Conservation (phyloP, 2,113 vertebrate genomes). For the Gopherus flavomarginatus region DNA sequence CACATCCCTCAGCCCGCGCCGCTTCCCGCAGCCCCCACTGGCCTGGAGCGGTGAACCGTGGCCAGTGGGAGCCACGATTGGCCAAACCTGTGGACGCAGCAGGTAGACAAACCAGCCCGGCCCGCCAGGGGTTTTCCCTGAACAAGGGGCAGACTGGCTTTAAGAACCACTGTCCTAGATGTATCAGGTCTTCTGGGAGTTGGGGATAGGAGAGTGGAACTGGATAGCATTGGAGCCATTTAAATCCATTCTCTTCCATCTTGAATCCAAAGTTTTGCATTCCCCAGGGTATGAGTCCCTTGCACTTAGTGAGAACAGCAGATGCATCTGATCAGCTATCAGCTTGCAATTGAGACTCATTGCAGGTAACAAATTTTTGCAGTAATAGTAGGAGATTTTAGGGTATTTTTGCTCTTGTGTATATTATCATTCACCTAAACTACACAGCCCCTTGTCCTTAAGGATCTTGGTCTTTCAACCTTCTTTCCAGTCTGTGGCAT, state of each 20-base stretch:
- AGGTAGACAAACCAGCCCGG: too few relatives aligned
- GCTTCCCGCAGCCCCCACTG: too few relatives aligned
- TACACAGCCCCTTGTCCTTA: not conserved
- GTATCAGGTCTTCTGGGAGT: not conserved
- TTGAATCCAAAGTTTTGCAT: not conserved
- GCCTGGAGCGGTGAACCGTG: too few relatives aligned
- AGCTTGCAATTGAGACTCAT: not conserved
- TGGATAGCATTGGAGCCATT: not conserved
- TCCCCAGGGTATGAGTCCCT: not conserved
- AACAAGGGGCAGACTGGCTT: too few relatives aligned
- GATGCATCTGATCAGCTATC: not conserved
- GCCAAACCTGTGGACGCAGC: too few relatives aligned
- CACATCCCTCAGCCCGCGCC: too few relatives aligned
- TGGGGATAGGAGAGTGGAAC: not conserved
- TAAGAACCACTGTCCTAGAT: not conserved
- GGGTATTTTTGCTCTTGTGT: not conserved
- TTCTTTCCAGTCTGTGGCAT: not conserved
- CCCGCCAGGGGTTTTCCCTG: too few relatives aligned
- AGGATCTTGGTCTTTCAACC: not conserved
- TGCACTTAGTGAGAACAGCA: not conserved
- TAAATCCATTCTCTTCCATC: not conserved
- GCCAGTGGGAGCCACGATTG: too few relatives aligned
- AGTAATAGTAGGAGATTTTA: not conserved
- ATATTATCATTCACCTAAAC: not conserved
- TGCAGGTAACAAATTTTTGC: not conserved